Conservation (phyloP, 2,888 invertebrate genomes). For the Lomographa bimaculata region DNA sequence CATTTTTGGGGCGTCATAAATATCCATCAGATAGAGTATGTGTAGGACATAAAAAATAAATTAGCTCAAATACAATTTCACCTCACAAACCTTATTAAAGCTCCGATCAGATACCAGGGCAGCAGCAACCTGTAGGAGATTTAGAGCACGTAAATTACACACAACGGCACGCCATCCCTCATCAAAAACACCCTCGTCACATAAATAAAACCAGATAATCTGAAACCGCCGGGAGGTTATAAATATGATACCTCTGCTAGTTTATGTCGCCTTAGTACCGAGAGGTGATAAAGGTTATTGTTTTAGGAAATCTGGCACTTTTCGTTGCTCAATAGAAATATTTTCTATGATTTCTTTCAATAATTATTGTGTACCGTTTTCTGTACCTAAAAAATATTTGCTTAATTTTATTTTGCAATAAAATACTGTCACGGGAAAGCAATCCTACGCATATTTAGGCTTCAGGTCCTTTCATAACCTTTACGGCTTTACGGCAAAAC, state of each 20-base stretch:
- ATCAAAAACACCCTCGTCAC: conserved; percentile 68
- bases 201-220: conserved; percentile 55
- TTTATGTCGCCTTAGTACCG: conserved; percentile 45
- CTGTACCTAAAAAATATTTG: too few relatives aligned
- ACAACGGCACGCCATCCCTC: conserved; percentile 53
- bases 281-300: conserved; percentile 37
- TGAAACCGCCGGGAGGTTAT: conserved; percentile 42
- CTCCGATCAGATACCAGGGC: conserved; percentile 49
- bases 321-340: too few relatives aligned
- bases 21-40: not conserved
- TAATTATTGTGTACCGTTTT: too few relatives aligned
- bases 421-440: too few relatives aligned
- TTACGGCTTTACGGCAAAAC: not conserved
- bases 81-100: conserved; percentile 33
- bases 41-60: conserved; percentile 18
- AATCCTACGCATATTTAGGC: too few relatives aligned
- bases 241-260: conserved; percentile 50
- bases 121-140: conserved; percentile 47
- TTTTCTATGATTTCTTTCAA: too few relatives aligned
- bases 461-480: too few relatives aligned
- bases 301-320: conserved; percentile 16
- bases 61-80: conserved; percentile 25
- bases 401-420: too few relatives aligned
- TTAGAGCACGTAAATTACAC: conserved; percentile 56
- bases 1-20: too few relatives aligned